Evolutionary conservation across 2,888 invertebrate species (phyloP), one percentile per base, ranked within the genome.

Genomic region (Euspilapteryx auroguttella): DNA sequence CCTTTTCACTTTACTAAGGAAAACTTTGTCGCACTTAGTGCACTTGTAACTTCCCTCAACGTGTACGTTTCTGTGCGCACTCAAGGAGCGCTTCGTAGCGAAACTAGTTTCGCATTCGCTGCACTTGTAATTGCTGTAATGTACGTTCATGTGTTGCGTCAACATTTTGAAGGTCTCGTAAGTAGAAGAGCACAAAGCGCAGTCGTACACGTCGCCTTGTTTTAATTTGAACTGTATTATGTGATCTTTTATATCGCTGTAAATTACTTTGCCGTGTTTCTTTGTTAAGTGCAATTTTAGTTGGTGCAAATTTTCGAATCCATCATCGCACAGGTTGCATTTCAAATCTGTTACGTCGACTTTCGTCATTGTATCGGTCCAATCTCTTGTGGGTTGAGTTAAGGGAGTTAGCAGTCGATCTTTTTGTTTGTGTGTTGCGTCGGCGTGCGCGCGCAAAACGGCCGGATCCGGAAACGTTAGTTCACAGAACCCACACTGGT

Each of bases 151-250:
- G 23, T 73, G 71, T 14, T 68, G 69, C 37, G 64, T 64, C 0
- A 73, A 12, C 65, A 64, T 69, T 27, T 69, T 68, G 28, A 69
- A 73, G 0, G 69, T 71, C 25, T 71, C 71, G 26, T 69, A 71
- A 0, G 57, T 64, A 0, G 59, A 51, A 0, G 59, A 31, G 21
- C 71, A 73, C 48, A 66, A 46, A 0, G 52, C 55, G 32, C 71
- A 73, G 6, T 66, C 57, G 12, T 57, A 64, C 0, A 55, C 40
- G 1, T 65, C 64, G 0, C 64, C 68, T 24, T 58, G 56, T n/a
- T 50, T 58, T 23, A 75, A 25, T 11, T 61, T 69, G 21, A 65
- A 75, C 24, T 66, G 65, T 12, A 61, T 32, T 6, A 73, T 42
- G 14, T 64, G 58, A 23, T 73, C 66, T 32, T 69, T 69, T 0